phyloP scores from a whole-genome alignment of 1,140 invertebrate species.

The Drosophila melanogaster region DNA sequence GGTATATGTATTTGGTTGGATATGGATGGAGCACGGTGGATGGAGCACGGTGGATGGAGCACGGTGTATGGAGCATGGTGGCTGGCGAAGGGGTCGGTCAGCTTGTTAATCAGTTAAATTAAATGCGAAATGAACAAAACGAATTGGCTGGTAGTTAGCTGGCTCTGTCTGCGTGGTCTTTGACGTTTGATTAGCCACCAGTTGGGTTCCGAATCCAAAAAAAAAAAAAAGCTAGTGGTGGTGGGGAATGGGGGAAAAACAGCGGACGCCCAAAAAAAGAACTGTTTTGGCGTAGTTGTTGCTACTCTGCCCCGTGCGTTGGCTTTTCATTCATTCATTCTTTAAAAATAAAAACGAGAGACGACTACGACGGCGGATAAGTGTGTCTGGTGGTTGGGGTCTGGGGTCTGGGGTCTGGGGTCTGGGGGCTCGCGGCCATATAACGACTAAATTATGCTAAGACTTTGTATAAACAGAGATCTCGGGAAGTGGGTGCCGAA shows the following conservation, averaged over 20 bases:
- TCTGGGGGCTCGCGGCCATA: slow-evolving; percentile 13
- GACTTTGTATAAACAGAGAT: slow-evolving; percentile 63
- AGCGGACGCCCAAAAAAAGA: slow-evolving; percentile 26
- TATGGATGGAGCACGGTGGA: not conserved
- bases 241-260: too few relatives aligned
- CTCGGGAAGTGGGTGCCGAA: slow-evolving; percentile 14
- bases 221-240: not conserved
- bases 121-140: slow-evolving; percentile 82
- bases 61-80: not conserved
- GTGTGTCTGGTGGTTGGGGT: slow-evolving; percentile 21
- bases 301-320: slow-evolving; percentile 35
- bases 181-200: slow-evolving; percentile 66
- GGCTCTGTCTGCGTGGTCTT: slow-evolving; percentile 58
- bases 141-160: slow-evolving; percentile 66
- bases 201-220: slow-evolving; percentile 10
- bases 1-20: not conserved
- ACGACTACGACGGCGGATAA: slow-evolving; percentile 11
- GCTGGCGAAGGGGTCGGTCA: slow-evolving; percentile 14
- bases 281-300: slow-evolving; percentile 34
- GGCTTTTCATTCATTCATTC: slow-evolving; percentile 77
- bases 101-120: slow-evolving; percentile 82
- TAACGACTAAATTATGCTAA: slow-evolving; percentile 68
- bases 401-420: too few relatives aligned
- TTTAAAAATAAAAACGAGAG: slow-evolving; percentile 30
- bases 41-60: not conserved